These are phyloP conservation scores for Ceuthmochares aereus DNA, from an alignment of 2,113 vertebrate genomes.

Conservation along the genomic window DNA sequence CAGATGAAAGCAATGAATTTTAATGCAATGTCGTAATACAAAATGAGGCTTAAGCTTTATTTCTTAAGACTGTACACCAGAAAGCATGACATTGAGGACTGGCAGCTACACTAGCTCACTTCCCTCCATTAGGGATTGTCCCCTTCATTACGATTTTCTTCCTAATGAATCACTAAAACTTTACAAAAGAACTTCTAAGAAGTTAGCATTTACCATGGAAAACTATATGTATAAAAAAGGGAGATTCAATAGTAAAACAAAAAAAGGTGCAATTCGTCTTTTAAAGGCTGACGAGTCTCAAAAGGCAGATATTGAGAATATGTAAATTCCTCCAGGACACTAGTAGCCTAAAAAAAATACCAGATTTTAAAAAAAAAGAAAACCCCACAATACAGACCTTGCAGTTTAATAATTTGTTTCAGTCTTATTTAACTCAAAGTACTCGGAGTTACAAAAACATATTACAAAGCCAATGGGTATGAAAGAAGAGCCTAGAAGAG, in stretches of 20 bases:
- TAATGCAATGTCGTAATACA: not conserved
- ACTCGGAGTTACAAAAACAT: not conserved
- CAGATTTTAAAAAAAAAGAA: not conserved
- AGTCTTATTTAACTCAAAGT: not conserved
- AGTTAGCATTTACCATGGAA: not conserved
- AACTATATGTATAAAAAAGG: not conserved
- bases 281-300: not conserved
- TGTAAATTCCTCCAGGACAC: not conserved
- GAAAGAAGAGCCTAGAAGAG: not conserved
- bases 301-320: not conserved
- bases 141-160: no score
- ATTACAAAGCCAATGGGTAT: not conserved
- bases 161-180: not conserved
- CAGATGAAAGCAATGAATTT: not conserved
- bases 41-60: not conserved
- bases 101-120: not conserved
- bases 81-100: not conserved
- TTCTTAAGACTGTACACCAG: not conserved
- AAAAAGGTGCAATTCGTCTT: not conserved
- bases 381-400: not conserved
- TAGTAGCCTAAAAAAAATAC: not conserved
- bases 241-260: not conserved
- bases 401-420: not conserved
- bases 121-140: no score
- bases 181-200: not conserved